Percentiles rank a stretch among this genome's conserved stretches.
phyloP scores from a whole-genome alignment of 2,888 invertebrate genomes.

The Hipparchia semele region DNA sequence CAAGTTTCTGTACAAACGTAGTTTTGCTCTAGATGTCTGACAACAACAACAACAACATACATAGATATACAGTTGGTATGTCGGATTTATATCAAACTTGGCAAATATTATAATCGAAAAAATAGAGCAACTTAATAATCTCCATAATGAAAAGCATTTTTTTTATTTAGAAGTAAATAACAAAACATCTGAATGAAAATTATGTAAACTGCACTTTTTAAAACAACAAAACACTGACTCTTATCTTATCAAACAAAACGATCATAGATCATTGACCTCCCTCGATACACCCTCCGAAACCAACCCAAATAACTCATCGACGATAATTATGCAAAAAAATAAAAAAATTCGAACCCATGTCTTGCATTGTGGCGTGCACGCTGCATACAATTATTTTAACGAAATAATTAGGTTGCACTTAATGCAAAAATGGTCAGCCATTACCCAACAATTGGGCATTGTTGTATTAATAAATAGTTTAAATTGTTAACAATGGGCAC shows the following conservation, averaged over 20 bases:
- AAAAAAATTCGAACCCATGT: conserved; percentile 31
- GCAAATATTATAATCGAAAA: too few species aligned
- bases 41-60: too few species aligned
- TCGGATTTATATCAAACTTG: too few species aligned
- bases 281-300: conserved; percentile 25
- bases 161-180: too few species aligned
- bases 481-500: conserved; percentile 63
- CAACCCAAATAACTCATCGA: conserved; percentile 25
- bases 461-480: conserved; percentile 61
- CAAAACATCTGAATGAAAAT: background rate
- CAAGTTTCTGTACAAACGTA: too few species aligned
- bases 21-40: too few species aligned
- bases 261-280: conserved; percentile 33
- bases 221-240: background rate
- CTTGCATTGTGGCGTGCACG: conserved; percentile 43
- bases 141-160: too few species aligned
- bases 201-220: background rate
- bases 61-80: too few species aligned
- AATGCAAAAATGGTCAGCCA: conserved; percentile 65
- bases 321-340: conserved; percentile 48
- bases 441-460: conserved; percentile 56
- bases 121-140: too few species aligned
- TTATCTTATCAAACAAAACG: conserved; percentile 13
- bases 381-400: conserved; percentile 66
- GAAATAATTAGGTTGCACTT: conserved; percentile 68